Percentiles rank a stretch among this genome's conserved stretches.
Evolutionary conservation across 2,113 vertebrate species (phyloP).

Genomic region (Myiozetetes cayanensis): DNA sequence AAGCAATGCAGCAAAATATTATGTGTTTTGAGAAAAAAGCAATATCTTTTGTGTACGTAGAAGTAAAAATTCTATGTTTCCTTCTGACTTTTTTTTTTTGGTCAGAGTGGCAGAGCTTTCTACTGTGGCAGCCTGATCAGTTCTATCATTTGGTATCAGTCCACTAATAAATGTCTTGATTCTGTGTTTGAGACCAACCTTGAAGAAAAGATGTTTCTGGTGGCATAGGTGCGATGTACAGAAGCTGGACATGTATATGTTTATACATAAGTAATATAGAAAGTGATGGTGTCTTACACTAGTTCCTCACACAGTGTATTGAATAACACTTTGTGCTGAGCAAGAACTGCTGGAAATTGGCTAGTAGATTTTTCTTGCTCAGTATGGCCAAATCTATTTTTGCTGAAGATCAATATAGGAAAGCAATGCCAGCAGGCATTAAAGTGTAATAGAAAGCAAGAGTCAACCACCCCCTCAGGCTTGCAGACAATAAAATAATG

Average conservation of each 20-base stretch:
- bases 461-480: not conserved
- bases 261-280: not conserved
- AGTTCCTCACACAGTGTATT: not conserved
- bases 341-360: constrained; percentile 43
- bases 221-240: not conserved
- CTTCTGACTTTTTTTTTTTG: not conserved
- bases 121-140: not conserved
- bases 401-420: not conserved
- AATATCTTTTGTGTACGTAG: not conserved
- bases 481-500: not conserved
- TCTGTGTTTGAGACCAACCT: not conserved
- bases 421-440: constrained; percentile 21
- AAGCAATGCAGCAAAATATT: not conserved
- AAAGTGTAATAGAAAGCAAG: constrained; percentile 8
- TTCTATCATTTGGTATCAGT: not conserved
- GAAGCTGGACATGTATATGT: not conserved
- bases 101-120: not conserved
- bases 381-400: not conserved
- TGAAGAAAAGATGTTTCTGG: not conserved
- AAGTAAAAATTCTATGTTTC: not conserved
- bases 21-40: not conserved
- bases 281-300: not conserved
- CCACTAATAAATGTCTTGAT: not conserved
- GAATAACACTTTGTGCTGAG: constrained; percentile 21
- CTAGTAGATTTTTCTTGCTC: not conserved